A percentile compares a stretch with the other conserved stretches of the same genome.
Conservation (phyloP, 1,140 invertebrate species). For the Mya arenaria region DNA sequence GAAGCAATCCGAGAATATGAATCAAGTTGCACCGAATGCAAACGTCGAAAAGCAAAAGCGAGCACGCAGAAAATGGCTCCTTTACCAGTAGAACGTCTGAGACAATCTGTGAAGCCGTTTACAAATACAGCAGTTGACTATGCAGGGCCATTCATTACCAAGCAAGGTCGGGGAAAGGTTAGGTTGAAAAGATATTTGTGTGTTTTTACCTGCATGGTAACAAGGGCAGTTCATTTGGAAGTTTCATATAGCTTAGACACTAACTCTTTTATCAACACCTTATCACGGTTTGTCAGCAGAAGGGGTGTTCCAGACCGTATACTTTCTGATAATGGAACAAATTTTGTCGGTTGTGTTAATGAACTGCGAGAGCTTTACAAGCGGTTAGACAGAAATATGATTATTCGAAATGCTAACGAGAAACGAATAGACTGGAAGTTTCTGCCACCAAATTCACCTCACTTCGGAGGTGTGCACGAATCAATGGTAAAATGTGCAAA, state of each 20-base stretch:
- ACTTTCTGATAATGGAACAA: slow-evolving; percentile 19
- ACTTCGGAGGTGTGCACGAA: slow-evolving; percentile 72
- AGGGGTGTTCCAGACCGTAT: not conserved
- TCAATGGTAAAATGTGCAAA: slow-evolving; percentile 77
- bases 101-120: not conserved
- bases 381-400: slow-evolving; percentile 4
- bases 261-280: slow-evolving; percentile 1
- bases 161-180: slow-evolving; percentile 21
- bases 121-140: slow-evolving; percentile 19
- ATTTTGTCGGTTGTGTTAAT: slow-evolving; percentile 16
- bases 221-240: not conserved
- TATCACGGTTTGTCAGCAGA: slow-evolving; percentile 11
- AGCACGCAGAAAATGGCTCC: slow-evolving; percentile 39
- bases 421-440: slow-evolving; percentile 30
- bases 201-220: not conserved
- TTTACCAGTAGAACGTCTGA: not conserved
- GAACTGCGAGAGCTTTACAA: slow-evolving; percentile 3
- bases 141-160: slow-evolving; percentile 35
- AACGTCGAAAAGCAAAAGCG: slow-evolving; percentile 10
- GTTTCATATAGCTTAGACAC: not conserved
- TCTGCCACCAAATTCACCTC: slow-evolving; percentile 13
- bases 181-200: slow-evolving; percentile 28
- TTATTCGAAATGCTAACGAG: not conserved
- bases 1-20: slow-evolving; percentile 37
- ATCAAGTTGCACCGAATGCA: slow-evolving; percentile 24